These are phyloP conservation scores for Cremastinae sp. DNA, from an alignment of 2,888 invertebrate genomes.

Conservation along the genomic window DNA sequence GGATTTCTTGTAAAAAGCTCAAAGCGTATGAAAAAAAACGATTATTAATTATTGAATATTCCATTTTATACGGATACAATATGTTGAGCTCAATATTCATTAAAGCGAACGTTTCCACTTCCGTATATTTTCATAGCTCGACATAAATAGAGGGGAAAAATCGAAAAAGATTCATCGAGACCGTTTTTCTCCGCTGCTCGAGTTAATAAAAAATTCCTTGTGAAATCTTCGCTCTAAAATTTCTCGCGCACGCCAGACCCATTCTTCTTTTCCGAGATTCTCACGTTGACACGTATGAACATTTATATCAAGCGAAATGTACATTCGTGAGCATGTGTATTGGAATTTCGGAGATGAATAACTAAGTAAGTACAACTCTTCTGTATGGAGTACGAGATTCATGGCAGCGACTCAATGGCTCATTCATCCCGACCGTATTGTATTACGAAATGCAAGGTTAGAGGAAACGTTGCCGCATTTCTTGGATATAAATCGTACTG, in stretches of 20 bases:
- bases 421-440: constrained; percentile 55
- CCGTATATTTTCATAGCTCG: no score
- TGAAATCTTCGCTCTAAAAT: constrained; percentile 9
- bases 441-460: constrained; percentile 33
- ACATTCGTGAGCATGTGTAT: constrained; percentile 16
- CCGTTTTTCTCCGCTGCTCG: constrained; percentile 8
- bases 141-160: no score
- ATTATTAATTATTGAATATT: no score
- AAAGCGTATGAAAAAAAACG: background rate
- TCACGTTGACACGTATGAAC: constrained; percentile 3
- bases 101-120: no score
- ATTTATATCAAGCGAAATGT: background rate
- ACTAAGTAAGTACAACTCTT: constrained; percentile 52
- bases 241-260: constrained; percentile 7
- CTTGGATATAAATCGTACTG: constrained; percentile 28
- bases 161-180: no score
- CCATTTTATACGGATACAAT: no score
- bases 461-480: constrained; percentile 30
- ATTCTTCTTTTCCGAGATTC: constrained; percentile 33
- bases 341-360: constrained; percentile 37
- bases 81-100: no score
- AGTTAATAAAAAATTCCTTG: constrained; percentile 3
- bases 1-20: no score
- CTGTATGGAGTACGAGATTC: constrained; percentile 42
- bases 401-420: constrained; percentile 48